A percentile compares a stretch with the other conserved stretches of the same genome.
Evolutionary conservation across 1,140 invertebrate genomes (phyloP).

Genomic region (Holcopasites calliopsidis): DNA sequence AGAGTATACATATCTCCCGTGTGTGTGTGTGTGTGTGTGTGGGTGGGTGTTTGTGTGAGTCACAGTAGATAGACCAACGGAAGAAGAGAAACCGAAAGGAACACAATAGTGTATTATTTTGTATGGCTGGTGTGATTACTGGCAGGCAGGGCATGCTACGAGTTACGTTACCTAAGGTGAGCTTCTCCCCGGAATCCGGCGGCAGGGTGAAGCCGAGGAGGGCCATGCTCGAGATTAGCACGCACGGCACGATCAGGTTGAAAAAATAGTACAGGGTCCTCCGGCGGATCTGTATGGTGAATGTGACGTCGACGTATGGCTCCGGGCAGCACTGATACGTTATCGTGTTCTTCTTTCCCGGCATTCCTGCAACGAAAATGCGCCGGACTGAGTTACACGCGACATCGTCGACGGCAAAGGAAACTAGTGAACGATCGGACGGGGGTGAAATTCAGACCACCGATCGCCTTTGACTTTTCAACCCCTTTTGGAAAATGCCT

Average conservation of each 20-base stretch:
- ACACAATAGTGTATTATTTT: slow-evolving; percentile 22
- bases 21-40: not conserved
- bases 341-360: slow-evolving; percentile 91
- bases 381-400: not conserved
- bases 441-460: too few relatives aligned
- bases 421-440: too few relatives aligned
- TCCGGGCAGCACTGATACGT: slow-evolving; percentile 92
- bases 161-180: slow-evolving; percentile 92
- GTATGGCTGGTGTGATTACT: slow-evolving; percentile 58
- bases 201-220: slow-evolving; percentile 98
- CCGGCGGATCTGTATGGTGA: slow-evolving; percentile 97
- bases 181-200: slow-evolving; percentile 98
- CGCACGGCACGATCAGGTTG: slow-evolving; percentile 99
- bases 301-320: slow-evolving; percentile 98
- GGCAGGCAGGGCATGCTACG: slow-evolving; percentile 63
- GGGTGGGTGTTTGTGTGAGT: not conserved
- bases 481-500: too few relatives aligned
- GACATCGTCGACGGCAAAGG: not conserved
- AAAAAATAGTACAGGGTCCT: slow-evolving; percentile 99
- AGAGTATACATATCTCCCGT: slow-evolving; percentile 38
- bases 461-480: too few relatives aligned
- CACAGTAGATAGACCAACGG: slow-evolving; percentile 38
- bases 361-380: slow-evolving; percentile 85
- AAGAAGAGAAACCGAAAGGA: slow-evolving; percentile 35
- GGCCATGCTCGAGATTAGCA: slow-evolving; percentile 98